Percentiles rank a stretch among this genome's conserved stretches.
Conservation (phyloP, 2,888 invertebrate genomes). For the Drosophila longiperda region DNA sequence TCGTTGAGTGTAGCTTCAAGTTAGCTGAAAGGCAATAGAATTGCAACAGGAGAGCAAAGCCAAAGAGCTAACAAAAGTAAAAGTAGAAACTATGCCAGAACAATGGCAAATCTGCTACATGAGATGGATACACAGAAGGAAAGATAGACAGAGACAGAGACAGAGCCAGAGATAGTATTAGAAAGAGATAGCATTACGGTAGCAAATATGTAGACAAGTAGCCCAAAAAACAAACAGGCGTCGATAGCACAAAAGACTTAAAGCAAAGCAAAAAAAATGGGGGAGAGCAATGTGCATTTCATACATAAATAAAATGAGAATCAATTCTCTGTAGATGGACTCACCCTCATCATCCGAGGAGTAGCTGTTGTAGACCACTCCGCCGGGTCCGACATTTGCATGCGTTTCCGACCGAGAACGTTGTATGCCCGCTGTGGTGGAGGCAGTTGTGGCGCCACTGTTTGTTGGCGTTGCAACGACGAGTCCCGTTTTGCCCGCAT, state of each 20-base stretch:
- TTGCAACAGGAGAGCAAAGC: conserved; percentile 38
- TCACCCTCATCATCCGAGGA: conserved; percentile 97
- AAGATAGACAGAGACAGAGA: conserved; percentile 11
- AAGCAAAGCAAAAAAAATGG: conserved; percentile 68
- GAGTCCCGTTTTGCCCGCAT: conserved; percentile 58
- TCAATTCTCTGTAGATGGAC: conserved; percentile 71
- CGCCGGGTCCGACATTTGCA: conserved; percentile 85
- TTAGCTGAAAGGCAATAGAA: conserved; percentile 18
- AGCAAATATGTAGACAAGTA: conserved; percentile 26
- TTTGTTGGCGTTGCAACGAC: conserved; percentile 26
- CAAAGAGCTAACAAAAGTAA: conserved; percentile 44
- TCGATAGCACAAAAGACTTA: conserved; percentile 61
- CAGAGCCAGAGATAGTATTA: conserved; percentile 19
- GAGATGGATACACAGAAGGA: conserved; percentile 30
- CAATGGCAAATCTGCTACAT: conserved; percentile 56
- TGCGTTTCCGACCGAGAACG: conserved; percentile 85
- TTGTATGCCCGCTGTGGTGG: conserved; percentile 76
- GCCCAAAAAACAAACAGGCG: conserved; percentile 25
- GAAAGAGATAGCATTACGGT: conserved; percentile 29
- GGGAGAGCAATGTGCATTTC: conserved; percentile 40
- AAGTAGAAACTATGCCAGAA: conserved; percentile 42
- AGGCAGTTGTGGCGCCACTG: conserved; percentile 3
- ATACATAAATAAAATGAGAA: conserved; percentile 15
- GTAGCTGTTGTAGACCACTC: conserved; percentile 91
- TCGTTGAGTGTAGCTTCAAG: conserved; percentile 22